These are phyloP conservation scores for Sinelater perroti DNA, from an alignment of 2,888 invertebrate species.

Conservation along the genomic window DNA sequence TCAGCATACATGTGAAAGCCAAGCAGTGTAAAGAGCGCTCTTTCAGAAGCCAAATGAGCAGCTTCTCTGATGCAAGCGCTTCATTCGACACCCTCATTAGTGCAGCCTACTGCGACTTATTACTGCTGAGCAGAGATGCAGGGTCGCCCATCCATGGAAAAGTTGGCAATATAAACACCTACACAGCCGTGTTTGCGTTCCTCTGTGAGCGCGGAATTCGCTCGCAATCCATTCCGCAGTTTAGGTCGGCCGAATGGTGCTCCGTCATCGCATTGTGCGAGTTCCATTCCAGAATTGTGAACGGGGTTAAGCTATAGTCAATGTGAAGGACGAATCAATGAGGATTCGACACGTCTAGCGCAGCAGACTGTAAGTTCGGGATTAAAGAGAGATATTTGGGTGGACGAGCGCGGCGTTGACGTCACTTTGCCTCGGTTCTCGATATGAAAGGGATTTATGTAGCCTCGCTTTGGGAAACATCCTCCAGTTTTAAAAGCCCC, in stretches of 20 bases:
- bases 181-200: slow-evolving; percentile 24
- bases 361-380: slow-evolving; percentile 20
- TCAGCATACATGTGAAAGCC: background rate
- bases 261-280: slow-evolving; percentile 26
- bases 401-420: slow-evolving; percentile 14
- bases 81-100: slow-evolving; percentile 22
- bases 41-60: slow-evolving; percentile 12
- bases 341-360: slow-evolving; percentile 29
- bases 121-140: slow-evolving; percentile 2
- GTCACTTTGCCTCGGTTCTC: slow-evolving; percentile 2
- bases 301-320: slow-evolving; percentile 21
- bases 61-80: slow-evolving; percentile 4
- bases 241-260: slow-evolving; percentile 21
- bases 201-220: slow-evolving; percentile 20
- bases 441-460: slow-evolving; percentile 10
- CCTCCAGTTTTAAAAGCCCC: too few relatives aligned
- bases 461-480: slow-evolving; percentile 1
- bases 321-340: slow-evolving; percentile 28
- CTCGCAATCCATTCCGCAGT: slow-evolving; percentile 16
- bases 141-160: slow-evolving; percentile 5
- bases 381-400: slow-evolving; percentile 19
- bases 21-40: slow-evolving; percentile 6
- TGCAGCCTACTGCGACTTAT: background rate
- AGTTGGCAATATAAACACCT: slow-evolving; percentile 17
- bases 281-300: slow-evolving; percentile 22